Evolutionary conservation across 1,140 invertebrate species (phyloP), one percentile per base, ranked within the genome.

Genomic region (Bombus confusus): DNA sequence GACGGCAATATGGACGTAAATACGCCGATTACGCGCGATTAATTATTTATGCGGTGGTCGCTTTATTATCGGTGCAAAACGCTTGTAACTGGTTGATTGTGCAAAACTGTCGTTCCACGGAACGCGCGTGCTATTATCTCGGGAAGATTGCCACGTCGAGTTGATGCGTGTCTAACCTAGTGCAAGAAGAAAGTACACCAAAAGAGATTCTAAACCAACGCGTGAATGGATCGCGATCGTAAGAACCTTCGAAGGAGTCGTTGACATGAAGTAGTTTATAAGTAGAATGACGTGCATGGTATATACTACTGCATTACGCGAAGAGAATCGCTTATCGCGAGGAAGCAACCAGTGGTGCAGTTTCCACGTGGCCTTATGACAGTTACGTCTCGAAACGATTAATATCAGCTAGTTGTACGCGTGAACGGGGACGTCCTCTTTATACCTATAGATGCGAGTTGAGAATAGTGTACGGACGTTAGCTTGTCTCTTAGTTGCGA

Each of bases 331-430:
- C 85, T 89, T 89, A 86, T 72, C 87, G 76, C 80, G 28, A 62
- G 87, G 85, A 89, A 90, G 88, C 88, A 90, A 90, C 88, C 88
- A 87, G 88, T 90, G 88, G 85, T 71, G 87, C 68, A 84, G 59
- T 86, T 86, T 83, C 87, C 79, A 78, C 88, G 81, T 75, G 87
- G 68, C 57, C 68, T 74, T 68, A 74, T 59, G 71, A 86, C 84
- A 80, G 68, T 69, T 64, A 80, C 28, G 68, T 85, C 68, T 85
- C 76, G 41, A 34, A 39, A 64, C 83, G 83, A 85, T 85, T 85
- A 80, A 72, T 72, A 73, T 80, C 77, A 62, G 34, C 25, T 76
- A 71, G 75, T 34, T 25, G 22, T 37, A 68, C 34, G 66, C 8
- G 31, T 34, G 15, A 69, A 39, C 59, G 34, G 10, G 18, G n/a